phyloP scores from a whole-genome alignment of 1,140 invertebrate species.

The Argopecten irradians region DNA sequence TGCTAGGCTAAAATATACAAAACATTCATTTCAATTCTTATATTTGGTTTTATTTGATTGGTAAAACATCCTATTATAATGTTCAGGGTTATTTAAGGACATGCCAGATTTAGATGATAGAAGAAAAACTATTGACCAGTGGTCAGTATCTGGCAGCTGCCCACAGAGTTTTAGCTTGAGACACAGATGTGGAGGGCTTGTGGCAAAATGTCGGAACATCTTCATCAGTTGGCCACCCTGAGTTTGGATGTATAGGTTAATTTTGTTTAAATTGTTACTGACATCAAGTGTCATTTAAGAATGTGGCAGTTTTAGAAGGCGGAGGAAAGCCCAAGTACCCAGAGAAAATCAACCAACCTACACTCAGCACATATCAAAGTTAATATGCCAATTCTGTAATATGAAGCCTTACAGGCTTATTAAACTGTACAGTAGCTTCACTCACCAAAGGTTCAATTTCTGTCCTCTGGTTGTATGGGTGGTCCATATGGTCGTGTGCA shows the following conservation, averaged over 20 bases:
- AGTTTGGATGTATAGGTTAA: not conserved
- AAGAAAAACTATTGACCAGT: too few species aligned
- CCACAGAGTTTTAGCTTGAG: not conserved
- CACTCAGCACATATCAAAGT: too few species aligned
- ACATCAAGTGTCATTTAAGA: too few species aligned
- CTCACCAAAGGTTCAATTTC: slow-evolving; percentile 53
- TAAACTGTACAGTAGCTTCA: not conserved
- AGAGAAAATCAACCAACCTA: too few species aligned
- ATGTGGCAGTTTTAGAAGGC: too few species aligned
- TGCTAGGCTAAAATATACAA: slow-evolving; percentile 41
- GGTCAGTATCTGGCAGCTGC: not conserved
- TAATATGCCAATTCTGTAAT: too few species aligned
- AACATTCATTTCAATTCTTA: not conserved
- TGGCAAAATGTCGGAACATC: too few species aligned
- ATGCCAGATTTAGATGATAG: too few species aligned
- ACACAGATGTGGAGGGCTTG: too few species aligned
- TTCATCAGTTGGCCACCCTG: not conserved
- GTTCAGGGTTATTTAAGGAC: too few species aligned
- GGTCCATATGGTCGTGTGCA: slow-evolving; percentile 32
- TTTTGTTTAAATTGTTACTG: not conserved
- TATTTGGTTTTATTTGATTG: not conserved
- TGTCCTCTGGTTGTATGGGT: slow-evolving; percentile 45
- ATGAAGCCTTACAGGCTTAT: too few species aligned
- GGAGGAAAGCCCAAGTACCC: too few species aligned
- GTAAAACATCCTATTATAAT: not conserved